These are phyloP conservation scores for Synanthedon andrenaeformis DNA, from an alignment of 2,888 invertebrate genomes.

Conservation along the genomic window DNA sequence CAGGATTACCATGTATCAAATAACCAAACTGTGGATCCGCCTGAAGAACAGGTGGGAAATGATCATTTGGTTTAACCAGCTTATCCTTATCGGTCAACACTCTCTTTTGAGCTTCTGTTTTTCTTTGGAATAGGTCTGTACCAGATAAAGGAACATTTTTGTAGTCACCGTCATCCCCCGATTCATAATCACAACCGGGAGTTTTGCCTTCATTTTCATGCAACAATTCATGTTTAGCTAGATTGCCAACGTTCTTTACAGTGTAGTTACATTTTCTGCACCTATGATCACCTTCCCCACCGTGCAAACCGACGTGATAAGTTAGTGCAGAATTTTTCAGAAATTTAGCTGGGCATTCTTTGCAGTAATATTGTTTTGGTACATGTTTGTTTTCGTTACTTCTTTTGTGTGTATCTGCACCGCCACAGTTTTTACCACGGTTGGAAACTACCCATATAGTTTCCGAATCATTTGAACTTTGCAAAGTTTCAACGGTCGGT, in stretches of 20 bases:
- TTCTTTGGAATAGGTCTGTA: constrained; percentile 75
- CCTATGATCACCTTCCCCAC: constrained; percentile 73
- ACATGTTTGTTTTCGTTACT: constrained; percentile 32
- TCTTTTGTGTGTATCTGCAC: constrained; percentile 28
- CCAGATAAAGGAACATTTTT: constrained; percentile 74
- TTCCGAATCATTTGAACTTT: constrained; percentile 33
- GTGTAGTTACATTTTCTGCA: constrained; percentile 80
- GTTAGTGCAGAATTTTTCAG: constrained; percentile 77
- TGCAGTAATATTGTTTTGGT: constrained; percentile 64
- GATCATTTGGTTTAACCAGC: constrained; percentile 63
- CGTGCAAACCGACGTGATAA: constrained; percentile 77
- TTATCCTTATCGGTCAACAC: constrained; percentile 60
- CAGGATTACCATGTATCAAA: constrained; percentile 80
- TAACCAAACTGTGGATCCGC: constrained; percentile 77
- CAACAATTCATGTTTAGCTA: constrained; percentile 74
- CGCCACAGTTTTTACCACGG: constrained; percentile 31
- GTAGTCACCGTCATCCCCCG: constrained; percentile 57
- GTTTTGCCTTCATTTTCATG: constrained; percentile 53
- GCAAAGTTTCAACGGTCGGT: constrained; percentile 67
- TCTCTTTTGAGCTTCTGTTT: constrained; percentile 71
- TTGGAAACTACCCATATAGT: constrained; percentile 58
- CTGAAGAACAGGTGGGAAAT: constrained; percentile 63
- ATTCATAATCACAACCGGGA: constrained; percentile 51
- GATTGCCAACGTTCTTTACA: constrained; percentile 75
- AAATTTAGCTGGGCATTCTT: constrained; percentile 80